Base-by-base conservation (phyloP, 2,888 invertebrate species). In the Nymphalis urticae region DNA sequence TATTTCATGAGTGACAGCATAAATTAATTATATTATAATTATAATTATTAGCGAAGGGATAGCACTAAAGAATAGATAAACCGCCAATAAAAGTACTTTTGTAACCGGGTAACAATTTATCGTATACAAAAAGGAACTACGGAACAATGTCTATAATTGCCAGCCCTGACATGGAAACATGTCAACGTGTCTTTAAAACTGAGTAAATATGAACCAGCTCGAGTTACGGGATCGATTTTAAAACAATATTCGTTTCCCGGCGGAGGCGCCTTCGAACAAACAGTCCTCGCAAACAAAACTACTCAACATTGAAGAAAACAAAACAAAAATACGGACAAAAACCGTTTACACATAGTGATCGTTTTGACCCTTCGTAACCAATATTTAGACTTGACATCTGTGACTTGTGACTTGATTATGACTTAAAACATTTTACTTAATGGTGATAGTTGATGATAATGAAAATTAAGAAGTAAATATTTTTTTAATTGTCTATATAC, bases 121-220 rank as follows among this genome's bases (percentile, higher is more conserved):
- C 42, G 10, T 42, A 13, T 13, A 42, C 10, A 42, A 42, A 13
- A 13, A 13, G 13, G 13, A 42, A 13, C 13, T 42, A 42, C 42
- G 2, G 13, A 10, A 42, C 10, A 42, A 9, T 53, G 3, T 24
- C 53, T 24, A 5, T 16, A 6, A 17, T 56, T 8, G 67, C 21
- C 66, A 66, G 42, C 71, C 67, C 70, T 68, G 27, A 19, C 24
- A 47, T 51, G 65, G 48, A 58, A 54, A 66, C 72, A 71, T 82
- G 86, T 82, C 84, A 85, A 84, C 86, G 83, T 84, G 85, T 88
- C 84, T 89, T 89, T 89, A 85, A 90, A 90, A 88, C 88, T 85
- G 84, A 80, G 87, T 85, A 89, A 89, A 90, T 82, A 90, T 71
- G 68, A 76, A 73, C 72, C 68, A 75, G 82, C 80, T 89, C 85